A percentile compares a stretch with the other conserved stretches of the same genome.
phyloP scores from a whole-genome alignment of 1,140 invertebrate genomes.

The Hycleus cichorii region DNA sequence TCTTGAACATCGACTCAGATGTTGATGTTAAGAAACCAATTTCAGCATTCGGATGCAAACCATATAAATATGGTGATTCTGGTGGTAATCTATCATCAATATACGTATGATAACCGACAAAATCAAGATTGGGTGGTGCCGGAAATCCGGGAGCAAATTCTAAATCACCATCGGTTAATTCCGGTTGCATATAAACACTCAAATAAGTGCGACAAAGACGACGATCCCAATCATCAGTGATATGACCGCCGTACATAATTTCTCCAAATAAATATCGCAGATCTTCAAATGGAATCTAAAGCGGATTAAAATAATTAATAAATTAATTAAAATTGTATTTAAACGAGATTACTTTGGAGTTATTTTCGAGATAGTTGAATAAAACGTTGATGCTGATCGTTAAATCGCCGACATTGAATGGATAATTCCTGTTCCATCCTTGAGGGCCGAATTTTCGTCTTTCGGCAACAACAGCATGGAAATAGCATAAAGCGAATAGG shows the following conservation, averaged over 20 bases:
- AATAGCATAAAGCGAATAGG: slow-evolving; percentile 89
- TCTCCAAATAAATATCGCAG: slow-evolving; percentile 89
- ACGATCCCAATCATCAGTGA: slow-evolving; percentile 94
- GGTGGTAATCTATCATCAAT: slow-evolving; percentile 81
- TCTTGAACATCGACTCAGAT: slow-evolving; percentile 80
- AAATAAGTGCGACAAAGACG: slow-evolving; percentile 81
- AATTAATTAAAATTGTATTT: slow-evolving; percentile 1
- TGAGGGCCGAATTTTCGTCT: slow-evolving; percentile 89
- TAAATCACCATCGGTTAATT: slow-evolving; percentile 73
- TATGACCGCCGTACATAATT: slow-evolving; percentile 96
- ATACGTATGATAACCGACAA: slow-evolving; percentile 79
- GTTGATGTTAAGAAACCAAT: slow-evolving; percentile 86
- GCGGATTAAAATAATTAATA: neutral
- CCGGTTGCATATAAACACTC: slow-evolving; percentile 77
- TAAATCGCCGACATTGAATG: slow-evolving; percentile 78
- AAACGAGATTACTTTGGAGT: slow-evolving; percentile 48
- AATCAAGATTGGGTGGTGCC: slow-evolving; percentile 80
- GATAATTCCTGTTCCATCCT: slow-evolving; percentile 84
- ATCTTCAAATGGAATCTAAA: slow-evolving; percentile 81
- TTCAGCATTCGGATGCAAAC: slow-evolving; percentile 90
- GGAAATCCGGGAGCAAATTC: slow-evolving; percentile 68
- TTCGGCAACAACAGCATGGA: slow-evolving; percentile 91
- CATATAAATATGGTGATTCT: slow-evolving; percentile 86
- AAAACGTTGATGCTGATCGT: slow-evolving; percentile 89
- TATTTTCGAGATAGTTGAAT: slow-evolving; percentile 91